Percentiles rank a stretch among this genome's conserved stretches.
Evolutionary conservation across 2,113 vertebrate species (phyloP).

Genomic region (Danio rerio): DNA sequence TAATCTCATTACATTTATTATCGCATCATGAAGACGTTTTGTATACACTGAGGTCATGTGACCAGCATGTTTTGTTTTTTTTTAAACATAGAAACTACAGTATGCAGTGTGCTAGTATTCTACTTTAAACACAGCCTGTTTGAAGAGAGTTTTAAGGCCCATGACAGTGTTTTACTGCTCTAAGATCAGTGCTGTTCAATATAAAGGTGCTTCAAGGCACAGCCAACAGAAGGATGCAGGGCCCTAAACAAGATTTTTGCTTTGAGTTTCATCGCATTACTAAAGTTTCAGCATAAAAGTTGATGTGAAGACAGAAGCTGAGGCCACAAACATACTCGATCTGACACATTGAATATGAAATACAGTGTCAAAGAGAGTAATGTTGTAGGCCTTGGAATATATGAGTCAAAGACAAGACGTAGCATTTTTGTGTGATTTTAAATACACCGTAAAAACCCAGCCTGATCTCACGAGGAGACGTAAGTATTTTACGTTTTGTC

Average conservation of each 20-base stretch:
- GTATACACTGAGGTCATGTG: too few species aligned
- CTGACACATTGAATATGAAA: too few species aligned
- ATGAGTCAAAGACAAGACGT: too few species aligned
- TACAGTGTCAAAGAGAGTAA: background rate
- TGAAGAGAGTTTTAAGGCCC: slow-evolving; percentile 11
- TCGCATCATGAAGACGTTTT: too few species aligned
- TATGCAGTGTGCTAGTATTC: background rate
- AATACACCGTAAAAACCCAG: too few species aligned
- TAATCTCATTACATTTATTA: background rate
- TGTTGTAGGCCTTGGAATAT: background rate
- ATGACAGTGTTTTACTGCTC: background rate
- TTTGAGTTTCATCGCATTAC: slow-evolving; percentile 32
- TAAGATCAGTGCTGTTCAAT: slow-evolving; percentile 64
- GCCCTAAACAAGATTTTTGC: slow-evolving; percentile 11
- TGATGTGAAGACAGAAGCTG: background rate
- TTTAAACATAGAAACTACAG: background rate
- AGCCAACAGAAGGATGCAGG: slow-evolving; percentile 65
- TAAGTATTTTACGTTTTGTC: too few species aligned
- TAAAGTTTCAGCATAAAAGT: background rate
- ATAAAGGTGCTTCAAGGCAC: slow-evolving; percentile 79
- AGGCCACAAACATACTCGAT: background rate
- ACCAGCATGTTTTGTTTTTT: background rate
- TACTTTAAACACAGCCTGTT: background rate
- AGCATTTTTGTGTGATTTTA: too few species aligned
- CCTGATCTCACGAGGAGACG: too few species aligned